Base-by-base conservation (phyloP, 30 jellyfish, hydroid and myxozoan species). In the Turritopsis dohrnii region DNA sequence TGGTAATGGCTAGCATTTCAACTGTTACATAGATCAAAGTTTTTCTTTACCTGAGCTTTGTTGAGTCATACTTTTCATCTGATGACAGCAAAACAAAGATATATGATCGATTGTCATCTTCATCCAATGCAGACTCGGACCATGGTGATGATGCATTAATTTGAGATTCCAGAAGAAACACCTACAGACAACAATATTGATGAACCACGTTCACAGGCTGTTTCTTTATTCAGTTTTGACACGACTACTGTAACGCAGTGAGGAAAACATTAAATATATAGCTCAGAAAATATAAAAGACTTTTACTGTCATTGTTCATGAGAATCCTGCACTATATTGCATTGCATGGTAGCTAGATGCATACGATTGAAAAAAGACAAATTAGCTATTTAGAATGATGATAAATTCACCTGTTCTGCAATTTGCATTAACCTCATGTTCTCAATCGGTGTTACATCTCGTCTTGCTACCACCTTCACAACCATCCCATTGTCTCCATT, bases 401-500 rank as follows among this genome's bases (percentile, higher is more conserved):
- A n/a, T n/a, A n/a, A n/a, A 17, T 72, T 1, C 28, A 89, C 99
- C 99, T 94, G 99, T 65, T 94, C 99, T 0, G 99, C 99, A 53
- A 94, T 88, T 83, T 94, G 96, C 52, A 77, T 84, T 16, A 89
- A 76, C 76, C 99, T 66, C 4, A 88, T 80, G 28, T 88, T 71
- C 71, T 94, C 99, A 21, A 79, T 89, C 53, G 87, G 89, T 1
- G 89, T 86, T 20, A 86, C 52, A 73, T 94, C 99, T 73, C 94
- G 76, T 13, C 96, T 86, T 0, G 99, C 99, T 17, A 94, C 99
- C 28, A 94, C 93, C 41, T 94, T 94, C 25, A 94, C 99, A 52
- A 74, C 88, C 89, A 88, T 76, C 18, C 99, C 99, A 66, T 88
- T 94, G 69, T 94, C 99, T 0, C 99, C 99, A 54, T 86, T 90